Conservation (phyloP, 2,797 vertebrate genomes). For the Pagetopsis macropterus region DNA sequence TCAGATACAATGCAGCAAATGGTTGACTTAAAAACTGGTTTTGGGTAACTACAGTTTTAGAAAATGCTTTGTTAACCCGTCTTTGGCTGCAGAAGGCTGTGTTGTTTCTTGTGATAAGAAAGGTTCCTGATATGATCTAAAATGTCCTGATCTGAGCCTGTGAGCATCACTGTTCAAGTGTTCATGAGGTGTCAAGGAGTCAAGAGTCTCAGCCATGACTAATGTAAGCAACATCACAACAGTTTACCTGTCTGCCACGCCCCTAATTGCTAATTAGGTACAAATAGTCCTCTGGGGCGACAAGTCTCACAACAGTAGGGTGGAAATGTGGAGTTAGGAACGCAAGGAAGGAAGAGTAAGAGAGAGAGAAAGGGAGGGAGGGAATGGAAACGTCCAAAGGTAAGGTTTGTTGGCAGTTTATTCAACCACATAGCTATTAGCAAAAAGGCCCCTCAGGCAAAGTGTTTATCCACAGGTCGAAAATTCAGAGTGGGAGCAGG, state of each 20-base stretch:
- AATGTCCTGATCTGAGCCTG: not conserved
- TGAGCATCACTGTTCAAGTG: not conserved
- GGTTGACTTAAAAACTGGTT: too few species aligned
- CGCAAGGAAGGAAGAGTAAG: not conserved
- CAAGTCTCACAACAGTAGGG: not conserved
- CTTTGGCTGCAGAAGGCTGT: not conserved
- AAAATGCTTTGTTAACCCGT: not conserved
- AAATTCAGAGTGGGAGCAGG: constrained; percentile 19
- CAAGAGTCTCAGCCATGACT: not conserved
- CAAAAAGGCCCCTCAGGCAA: constrained; percentile 1
- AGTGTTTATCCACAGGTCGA: constrained; percentile 14
- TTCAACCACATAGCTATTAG: constrained; percentile 11
- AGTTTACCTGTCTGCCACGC: not conserved
- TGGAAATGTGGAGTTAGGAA: not conserved
- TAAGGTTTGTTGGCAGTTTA: constrained; percentile 14
- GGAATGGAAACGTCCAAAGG: not conserved
- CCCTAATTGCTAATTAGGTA: not conserved
- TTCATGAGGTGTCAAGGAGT: not conserved
- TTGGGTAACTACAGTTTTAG: too few species aligned
- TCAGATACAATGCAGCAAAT: too few species aligned
- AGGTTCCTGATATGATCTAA: constrained; percentile 14
- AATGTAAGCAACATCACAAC: not conserved
- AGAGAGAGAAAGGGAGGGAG: not conserved
- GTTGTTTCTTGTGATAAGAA: constrained; percentile 7
- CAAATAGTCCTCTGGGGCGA: not conserved